Evolutionary conservation across 2,113 vertebrate genomes (phyloP).

Genomic region (Agelaius tricolor): DNA sequence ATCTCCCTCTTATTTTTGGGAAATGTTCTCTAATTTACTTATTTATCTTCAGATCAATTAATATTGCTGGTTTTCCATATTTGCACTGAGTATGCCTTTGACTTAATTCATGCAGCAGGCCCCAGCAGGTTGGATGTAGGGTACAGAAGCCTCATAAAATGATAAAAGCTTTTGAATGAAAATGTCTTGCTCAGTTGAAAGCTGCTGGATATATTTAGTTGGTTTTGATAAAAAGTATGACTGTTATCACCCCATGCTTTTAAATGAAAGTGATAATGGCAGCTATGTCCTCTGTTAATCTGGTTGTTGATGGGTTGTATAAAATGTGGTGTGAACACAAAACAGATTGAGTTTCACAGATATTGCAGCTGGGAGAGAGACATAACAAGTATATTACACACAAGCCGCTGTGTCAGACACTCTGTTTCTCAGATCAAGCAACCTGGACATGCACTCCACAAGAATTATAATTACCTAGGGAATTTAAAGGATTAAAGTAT

Average conservation of each 20-base stretch:
- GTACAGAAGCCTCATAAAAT: not conserved
- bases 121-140: not conserved
- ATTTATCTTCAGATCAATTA: not conserved
- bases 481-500: not conserved
- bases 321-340: not conserved
- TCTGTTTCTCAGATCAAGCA: not conserved
- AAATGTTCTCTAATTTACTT: not conserved
- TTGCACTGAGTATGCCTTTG: not conserved
- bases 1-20: not conserved
- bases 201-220: not conserved
- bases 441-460: not conserved
- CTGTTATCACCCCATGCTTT: not conserved
- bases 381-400: not conserved
- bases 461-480: not conserved
- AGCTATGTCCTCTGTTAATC: not conserved
- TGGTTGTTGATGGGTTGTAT: not conserved
- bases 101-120: not conserved
- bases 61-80: not conserved
- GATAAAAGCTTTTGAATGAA: not conserved
- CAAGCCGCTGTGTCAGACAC: not conserved
- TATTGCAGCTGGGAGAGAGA: not conserved
- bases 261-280: not conserved
- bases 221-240: not conserved
- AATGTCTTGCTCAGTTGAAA: not conserved
- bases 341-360: not conserved